Evolutionary conservation across 2,797 vertebrate species (phyloP).

Genomic region (Hozukius guyotensis): DNA sequence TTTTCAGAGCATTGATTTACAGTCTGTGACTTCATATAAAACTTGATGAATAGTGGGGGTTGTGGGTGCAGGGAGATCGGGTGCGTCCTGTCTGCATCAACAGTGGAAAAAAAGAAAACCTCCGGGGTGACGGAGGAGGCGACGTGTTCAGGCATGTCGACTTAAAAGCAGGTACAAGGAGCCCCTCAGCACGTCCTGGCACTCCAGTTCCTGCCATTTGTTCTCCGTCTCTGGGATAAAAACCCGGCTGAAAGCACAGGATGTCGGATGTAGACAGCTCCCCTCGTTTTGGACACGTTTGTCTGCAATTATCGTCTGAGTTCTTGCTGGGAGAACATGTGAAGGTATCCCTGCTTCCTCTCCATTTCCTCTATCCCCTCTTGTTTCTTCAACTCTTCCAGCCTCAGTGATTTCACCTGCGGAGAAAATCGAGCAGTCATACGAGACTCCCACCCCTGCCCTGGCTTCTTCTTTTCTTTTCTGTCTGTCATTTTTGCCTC

Average conservation of each 20-base stretch:
- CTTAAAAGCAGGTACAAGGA: conserved; percentile 75
- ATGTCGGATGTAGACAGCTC: conserved; percentile 68
- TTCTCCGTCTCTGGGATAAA: conserved; percentile 68
- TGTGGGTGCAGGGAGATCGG: conserved; percentile 36
- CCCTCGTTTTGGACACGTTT: conserved; percentile 54
- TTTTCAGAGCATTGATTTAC: conserved; percentile 74
- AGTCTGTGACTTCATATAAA: conserved; percentile 70
- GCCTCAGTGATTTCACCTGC: conserved; percentile 45
- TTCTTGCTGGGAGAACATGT: conserved; percentile 26
- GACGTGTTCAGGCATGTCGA: conserved; percentile 72
- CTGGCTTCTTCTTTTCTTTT: conserved; percentile 25
- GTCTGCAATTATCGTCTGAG: conserved; percentile 68
- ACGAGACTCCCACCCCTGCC: conserved; percentile 32
- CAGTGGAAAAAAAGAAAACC: conserved; percentile 58
- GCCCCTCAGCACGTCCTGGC: conserved; percentile 71
- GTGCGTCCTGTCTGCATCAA: conserved; percentile 56
- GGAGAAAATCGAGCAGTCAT: conserved; percentile 28
- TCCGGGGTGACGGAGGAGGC: conserved; percentile 49
- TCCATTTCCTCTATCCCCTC: not conserved
- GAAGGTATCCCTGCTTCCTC: conserved; percentile 45
- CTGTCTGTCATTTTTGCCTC: conserved; percentile 44
- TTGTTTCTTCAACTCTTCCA: conserved; percentile 12
- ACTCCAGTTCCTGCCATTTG: conserved; percentile 76
- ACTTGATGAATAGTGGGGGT: conserved; percentile 65
- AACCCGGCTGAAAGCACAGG: conserved; percentile 70